Conservation (phyloP, 2,113 vertebrate species). For the Tachycineta bicolor region DNA sequence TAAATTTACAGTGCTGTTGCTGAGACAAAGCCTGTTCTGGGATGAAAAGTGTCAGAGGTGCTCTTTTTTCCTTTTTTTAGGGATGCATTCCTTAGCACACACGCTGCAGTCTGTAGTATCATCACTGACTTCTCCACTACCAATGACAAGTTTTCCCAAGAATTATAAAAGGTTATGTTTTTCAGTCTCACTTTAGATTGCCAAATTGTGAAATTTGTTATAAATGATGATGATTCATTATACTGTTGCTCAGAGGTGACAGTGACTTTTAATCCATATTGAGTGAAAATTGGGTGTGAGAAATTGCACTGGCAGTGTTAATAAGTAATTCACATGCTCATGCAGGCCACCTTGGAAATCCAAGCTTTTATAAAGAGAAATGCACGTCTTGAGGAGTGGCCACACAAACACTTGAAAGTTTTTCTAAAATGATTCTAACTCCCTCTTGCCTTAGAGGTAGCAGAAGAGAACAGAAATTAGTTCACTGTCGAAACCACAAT, state of each 20-base stretch:
- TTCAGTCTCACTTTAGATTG: not conserved
- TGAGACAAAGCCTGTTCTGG: not conserved
- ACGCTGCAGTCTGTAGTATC: not conserved
- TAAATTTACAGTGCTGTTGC: not conserved
- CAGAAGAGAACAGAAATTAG: not conserved
- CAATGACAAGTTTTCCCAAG: not conserved
- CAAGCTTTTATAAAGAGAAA: not conserved
- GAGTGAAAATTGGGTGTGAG: slow-evolving; percentile 38
- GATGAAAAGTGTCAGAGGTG: not conserved
- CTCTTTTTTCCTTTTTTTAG: not conserved
- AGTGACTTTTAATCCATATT: not conserved
- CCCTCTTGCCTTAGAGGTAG: not conserved
- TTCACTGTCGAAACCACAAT: not conserved
- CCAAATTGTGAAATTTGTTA: not conserved
- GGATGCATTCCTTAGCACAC: not conserved
- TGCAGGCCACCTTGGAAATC: not conserved
- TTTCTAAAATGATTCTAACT: not conserved
- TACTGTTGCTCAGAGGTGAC: not conserved
- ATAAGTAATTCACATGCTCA: not conserved
- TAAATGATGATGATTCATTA: not conserved
- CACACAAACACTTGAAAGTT: not conserved
- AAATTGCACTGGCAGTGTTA: not conserved
- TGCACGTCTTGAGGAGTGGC: not conserved
- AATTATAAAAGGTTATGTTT: not conserved
- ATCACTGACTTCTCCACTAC: not conserved